Evolutionary conservation across 1,140 invertebrate species (phyloP), one percentile per base, ranked within the genome.

Genomic region (Drosophila sturtevanti): DNA sequence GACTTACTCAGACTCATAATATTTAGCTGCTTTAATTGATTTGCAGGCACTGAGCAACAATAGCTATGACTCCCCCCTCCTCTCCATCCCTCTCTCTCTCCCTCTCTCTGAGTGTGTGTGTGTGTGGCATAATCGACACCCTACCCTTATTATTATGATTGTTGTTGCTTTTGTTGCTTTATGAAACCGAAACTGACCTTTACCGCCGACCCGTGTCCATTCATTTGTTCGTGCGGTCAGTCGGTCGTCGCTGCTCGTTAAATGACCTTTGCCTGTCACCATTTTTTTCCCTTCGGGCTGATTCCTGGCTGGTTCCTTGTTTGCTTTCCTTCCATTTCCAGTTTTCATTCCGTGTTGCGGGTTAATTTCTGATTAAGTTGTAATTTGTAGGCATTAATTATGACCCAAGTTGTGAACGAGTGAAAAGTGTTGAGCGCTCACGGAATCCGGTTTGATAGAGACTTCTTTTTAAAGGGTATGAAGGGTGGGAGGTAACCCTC

Each of bases 321-420:
- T 21, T 62, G 34, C 61, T 48, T 44, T 21, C 61, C 55, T 44
- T 21, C 61, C 37, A 38, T 22, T 79, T 54, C 22, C 37, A 38
- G 37, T 55, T 65, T 63, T 76, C 69, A 69, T 52, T 72, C 82
- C 73, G 77, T 70, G 77, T 72, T 80, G 77, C 80, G 70, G 80
- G 77, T 75, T 77, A 85, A 89, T 84, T 89, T 79, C 77, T 84
- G 73, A 89, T 89, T 84, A 89, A 89, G 85, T 89, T 80, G 80
- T 89, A 80, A 89, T 89, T 89, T 89, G 85, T 80, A 70, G 35
- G 65, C 69, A 66, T 24, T 77, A 79, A 77, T 77, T 72, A 72
- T 68, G 63, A 55, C 51, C 76, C 71, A 72, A 72, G 34, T 72
- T 48, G 63, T 52, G 27, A 61, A 74, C 35, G 69, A 64, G 60